Base-by-base conservation (phyloP, 2,888 invertebrate genomes). In the Petrophora chlorosata region DNA sequence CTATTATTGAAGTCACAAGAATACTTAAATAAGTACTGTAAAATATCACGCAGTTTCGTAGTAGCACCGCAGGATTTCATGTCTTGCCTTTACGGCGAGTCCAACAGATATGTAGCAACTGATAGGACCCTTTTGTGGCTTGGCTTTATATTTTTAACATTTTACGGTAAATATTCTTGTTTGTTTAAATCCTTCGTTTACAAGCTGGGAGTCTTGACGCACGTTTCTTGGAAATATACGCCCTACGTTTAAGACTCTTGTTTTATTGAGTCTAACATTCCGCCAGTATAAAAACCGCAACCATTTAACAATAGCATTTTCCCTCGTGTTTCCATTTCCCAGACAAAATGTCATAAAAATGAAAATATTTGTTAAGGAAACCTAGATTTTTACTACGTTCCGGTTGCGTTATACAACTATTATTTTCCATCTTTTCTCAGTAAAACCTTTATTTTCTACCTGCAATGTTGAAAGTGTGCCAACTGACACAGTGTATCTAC, bases 21-120 rank as follows among this genome's bases (percentile, higher is more conserved):
- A n/a, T n/a, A n/a, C n/a, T n/a, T n/a, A n/a, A n/a, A n/a, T n/a
- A n/a, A n/a, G n/a, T n/a, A 7, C 5, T 19, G 1, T 19, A 5
- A 7, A 19, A 19, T 2, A 16, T 17, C 9, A 19, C 17, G 12
- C 3, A 8, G 35, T 30, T 36, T 48, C 17, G 8, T 17, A 14
- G 35, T 48, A 41, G 15, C 36, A 8, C 17, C 25, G 5, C 23
- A 30, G 41, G 40, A 43, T 41, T 35, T 41, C 47, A 44, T 23
- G 32, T 33, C 41, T 40, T 45, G 16, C 38, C 25, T 53, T 53
- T 45, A 40, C 32, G 35, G 26, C 28, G 15, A 44, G 38, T 19
- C 36, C 44, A 28, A 36, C 38, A 38, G 38, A 49, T 43, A 49
- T 12, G 38, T 39, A 28, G 19, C 40, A 33, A 14, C 32, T 30